phyloP scores from a whole-genome alignment of 2,888 invertebrate species.

The Nephrotoma appendiculata region DNA sequence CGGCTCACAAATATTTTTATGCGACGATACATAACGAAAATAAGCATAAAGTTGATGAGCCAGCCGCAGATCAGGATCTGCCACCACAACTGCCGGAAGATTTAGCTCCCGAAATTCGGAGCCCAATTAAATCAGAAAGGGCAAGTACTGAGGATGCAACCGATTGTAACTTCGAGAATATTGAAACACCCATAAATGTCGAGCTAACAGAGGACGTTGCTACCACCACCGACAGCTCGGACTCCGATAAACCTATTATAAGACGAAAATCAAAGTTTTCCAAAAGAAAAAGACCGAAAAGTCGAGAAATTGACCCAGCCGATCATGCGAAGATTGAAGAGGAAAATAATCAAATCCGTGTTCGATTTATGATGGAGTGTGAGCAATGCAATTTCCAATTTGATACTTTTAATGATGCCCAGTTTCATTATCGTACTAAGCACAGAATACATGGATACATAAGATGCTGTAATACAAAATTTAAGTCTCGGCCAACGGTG shows the following conservation, averaged over 20 bases:
- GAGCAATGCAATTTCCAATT: not conserved
- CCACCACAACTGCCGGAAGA: not conserved
- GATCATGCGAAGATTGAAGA: not conserved
- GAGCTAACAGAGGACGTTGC: not conserved
- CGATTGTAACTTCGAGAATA: not conserved
- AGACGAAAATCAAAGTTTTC: not conserved
- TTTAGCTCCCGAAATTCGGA: not conserved
- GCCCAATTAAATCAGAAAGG: not conserved
- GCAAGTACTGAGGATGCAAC: not conserved
- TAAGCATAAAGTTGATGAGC: not conserved
- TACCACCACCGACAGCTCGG: not conserved
- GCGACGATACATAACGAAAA: not conserved
- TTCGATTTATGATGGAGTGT: not conserved
- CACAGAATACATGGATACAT: not conserved
- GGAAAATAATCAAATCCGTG: not conserved
- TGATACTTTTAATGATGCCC: not conserved
- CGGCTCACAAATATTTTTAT: not conserved
- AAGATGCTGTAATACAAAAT: not conserved
- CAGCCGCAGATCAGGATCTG: not conserved
- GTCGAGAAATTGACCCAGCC: not conserved
- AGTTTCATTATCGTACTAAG: not conserved
- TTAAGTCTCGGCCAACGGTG: slow-evolving; percentile 12
- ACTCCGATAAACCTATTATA: not conserved
- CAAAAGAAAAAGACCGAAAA: not conserved
- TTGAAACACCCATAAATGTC: not conserved